Evolutionary conservation across 2,888 invertebrate genomes (phyloP).

Genomic region (Noctuana brunneofusca): DNA sequence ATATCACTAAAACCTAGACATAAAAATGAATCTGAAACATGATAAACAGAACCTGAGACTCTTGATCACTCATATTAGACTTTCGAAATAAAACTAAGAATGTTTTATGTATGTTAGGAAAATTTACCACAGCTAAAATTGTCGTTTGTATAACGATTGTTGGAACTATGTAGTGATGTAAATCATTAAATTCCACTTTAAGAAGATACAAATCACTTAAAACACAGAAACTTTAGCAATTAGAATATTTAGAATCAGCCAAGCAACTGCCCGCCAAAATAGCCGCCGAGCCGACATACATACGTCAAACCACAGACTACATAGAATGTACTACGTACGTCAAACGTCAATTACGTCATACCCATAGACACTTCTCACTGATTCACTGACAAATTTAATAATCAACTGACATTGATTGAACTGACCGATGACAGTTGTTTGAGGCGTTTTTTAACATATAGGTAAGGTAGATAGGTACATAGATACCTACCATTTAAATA

Average conservation of each 20-base stretch:
- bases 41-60: conserved; percentile 26
- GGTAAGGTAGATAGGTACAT: too few species aligned
- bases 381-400: too few species aligned
- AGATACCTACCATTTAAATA: too few species aligned
- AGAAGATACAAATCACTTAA: neutral
- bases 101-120: conserved; percentile 2
- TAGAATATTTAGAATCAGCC: neutral
- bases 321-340: too few species aligned
- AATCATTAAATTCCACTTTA: conserved; percentile 1
- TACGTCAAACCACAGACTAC: too few species aligned
- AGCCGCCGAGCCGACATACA: neutral
- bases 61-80: conserved; percentile 30
- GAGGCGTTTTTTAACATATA: too few species aligned
- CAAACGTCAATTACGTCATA: too few species aligned
- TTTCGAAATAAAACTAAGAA: neutral
- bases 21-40: neutral
- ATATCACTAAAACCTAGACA: neutral
- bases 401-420: too few species aligned
- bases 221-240: neutral
- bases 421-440: too few species aligned
- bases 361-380: too few species aligned
- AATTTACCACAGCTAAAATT: conserved; percentile 18
- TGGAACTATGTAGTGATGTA: neutral
- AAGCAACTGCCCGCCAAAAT: conserved; percentile 8
- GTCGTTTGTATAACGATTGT: neutral